A percentile compares a stretch with the other conserved stretches of the same genome.
Conservation (phyloP, 2,888 invertebrate species). For the Pseudoips prasinana region DNA sequence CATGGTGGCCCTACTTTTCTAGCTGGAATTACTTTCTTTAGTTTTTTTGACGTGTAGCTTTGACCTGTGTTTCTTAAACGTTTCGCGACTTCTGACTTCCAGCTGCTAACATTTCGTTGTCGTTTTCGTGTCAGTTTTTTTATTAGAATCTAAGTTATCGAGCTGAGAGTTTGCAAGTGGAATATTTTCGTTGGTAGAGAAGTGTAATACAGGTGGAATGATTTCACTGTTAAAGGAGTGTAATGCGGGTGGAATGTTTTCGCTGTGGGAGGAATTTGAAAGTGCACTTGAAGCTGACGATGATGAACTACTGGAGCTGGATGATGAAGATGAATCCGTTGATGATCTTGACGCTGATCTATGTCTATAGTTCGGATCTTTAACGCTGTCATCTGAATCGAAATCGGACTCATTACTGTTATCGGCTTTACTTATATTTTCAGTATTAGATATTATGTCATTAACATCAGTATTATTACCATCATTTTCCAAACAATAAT, state of each 20-base stretch:
- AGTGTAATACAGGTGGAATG: background rate
- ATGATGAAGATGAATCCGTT: slow-evolving; percentile 11
- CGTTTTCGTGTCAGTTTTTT: slow-evolving; percentile 8
- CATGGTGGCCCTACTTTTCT: slow-evolving; percentile 10
- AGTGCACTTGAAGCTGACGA: slow-evolving; percentile 3
- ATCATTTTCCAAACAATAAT: slow-evolving; percentile 1
- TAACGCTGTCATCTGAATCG: slow-evolving; percentile 11
- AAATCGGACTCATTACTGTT: slow-evolving; percentile 10
- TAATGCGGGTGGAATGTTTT: background rate
- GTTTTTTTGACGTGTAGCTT: too few species aligned
- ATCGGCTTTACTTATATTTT: slow-evolving; percentile 5
- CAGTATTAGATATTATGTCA: background rate
- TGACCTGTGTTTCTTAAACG: slow-evolving; percentile 13
- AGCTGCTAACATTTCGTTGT: too few species aligned
- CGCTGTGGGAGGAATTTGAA: background rate
- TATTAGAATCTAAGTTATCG: slow-evolving; percentile 1
- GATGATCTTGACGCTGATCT: slow-evolving; percentile 16
- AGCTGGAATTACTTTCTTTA: slow-evolving; percentile 6
- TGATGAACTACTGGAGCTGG: slow-evolving; percentile 1
- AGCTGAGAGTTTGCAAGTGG: background rate
- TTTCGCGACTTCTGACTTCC: slow-evolving; percentile 14
- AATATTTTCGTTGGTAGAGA: background rate
- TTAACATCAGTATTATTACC: too few species aligned
- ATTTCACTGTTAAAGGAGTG: background rate
- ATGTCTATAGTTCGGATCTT: slow-evolving; percentile 17